phyloP scores from a whole-genome alignment of 2,797 vertebrate genomes.

The Sebastes cheni region DNA sequence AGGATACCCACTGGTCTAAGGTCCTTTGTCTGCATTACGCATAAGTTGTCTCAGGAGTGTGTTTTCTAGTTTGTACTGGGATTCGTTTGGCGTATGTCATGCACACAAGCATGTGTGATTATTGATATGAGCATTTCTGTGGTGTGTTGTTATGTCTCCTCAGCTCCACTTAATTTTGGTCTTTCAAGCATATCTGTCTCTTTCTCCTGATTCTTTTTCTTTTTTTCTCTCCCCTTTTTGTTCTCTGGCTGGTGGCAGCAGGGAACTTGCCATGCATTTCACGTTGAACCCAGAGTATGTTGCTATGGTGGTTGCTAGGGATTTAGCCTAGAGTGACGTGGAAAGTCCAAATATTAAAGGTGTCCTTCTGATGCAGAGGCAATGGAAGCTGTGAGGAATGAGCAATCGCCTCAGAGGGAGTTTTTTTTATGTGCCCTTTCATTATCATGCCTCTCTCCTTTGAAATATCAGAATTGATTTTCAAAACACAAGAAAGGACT shows the following conservation, averaged over 20 bases:
- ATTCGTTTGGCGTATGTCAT: conserved; percentile 13
- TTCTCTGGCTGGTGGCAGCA: conserved; percentile 69
- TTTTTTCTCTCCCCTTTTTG: conserved; percentile 16
- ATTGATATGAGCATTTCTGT: conserved; percentile 48
- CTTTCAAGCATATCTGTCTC: conserved; percentile 59
- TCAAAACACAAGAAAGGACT: conserved; percentile 63
- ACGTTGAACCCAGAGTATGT: conserved; percentile 83
- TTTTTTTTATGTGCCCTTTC: conserved; percentile 64
- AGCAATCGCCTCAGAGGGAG: conserved; percentile 69
- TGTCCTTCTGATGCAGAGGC: conserved; percentile 82
- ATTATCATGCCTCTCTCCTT: conserved; percentile 72
- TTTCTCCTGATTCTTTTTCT: conserved; percentile 33
- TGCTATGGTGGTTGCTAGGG: conserved; percentile 89
- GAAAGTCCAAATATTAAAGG: conserved; percentile 88
- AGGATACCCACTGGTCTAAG: background rate
- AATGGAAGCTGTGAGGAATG: conserved; percentile 76
- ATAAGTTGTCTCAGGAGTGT: background rate
- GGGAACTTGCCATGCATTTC: conserved; percentile 85
- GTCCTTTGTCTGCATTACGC: conserved; percentile 11
- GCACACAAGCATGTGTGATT: conserved; percentile 34
- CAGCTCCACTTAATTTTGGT: conserved; percentile 58
- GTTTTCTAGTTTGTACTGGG: conserved; percentile 24
- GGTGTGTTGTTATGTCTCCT: conserved; percentile 35
- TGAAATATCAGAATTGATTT: conserved; percentile 75
- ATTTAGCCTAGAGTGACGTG: conserved; percentile 84